A percentile compares a stretch with the other conserved stretches of the same genome.
phyloP scores from a whole-genome alignment of 2,797 vertebrate species.

The Eleutherodactylus coqui region DNA sequence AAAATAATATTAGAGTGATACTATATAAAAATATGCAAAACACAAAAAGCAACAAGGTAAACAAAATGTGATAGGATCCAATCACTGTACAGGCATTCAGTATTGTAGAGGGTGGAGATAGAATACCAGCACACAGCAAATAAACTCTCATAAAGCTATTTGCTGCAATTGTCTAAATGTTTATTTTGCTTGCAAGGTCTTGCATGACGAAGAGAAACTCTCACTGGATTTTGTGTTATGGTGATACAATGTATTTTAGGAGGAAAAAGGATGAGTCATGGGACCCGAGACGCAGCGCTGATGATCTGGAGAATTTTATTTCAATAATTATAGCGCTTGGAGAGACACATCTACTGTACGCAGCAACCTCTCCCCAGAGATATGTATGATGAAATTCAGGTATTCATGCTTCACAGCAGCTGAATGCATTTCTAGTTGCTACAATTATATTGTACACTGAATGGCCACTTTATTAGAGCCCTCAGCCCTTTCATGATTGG shows the following conservation, averaged over 20 bases:
- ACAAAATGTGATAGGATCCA: background rate
- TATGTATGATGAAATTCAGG: background rate
- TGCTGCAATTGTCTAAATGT: background rate
- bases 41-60: background rate
- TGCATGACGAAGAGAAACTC: background rate
- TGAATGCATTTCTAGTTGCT: too few species aligned
- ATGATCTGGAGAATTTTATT: constrained; percentile 18
- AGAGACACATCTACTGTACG: background rate
- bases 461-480: too few species aligned
- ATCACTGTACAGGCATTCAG: background rate
- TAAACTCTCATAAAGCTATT: background rate
- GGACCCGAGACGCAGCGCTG: background rate
- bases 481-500: too few species aligned
- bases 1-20: too few species aligned
- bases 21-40: too few species aligned
- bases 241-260: background rate
- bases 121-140: background rate
- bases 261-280: constrained; percentile 5
- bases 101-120: background rate
- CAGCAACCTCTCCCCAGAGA: background rate
- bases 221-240: constrained; percentile 36
- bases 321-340: constrained; percentile 7
- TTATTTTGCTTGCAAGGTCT: background rate
- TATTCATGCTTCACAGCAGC: background rate
- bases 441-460: too few species aligned